Percentiles rank a stretch among this genome's conserved stretches.
Conservation (phyloP, 2,113 vertebrate species). For the Zosterops pallidus region DNA sequence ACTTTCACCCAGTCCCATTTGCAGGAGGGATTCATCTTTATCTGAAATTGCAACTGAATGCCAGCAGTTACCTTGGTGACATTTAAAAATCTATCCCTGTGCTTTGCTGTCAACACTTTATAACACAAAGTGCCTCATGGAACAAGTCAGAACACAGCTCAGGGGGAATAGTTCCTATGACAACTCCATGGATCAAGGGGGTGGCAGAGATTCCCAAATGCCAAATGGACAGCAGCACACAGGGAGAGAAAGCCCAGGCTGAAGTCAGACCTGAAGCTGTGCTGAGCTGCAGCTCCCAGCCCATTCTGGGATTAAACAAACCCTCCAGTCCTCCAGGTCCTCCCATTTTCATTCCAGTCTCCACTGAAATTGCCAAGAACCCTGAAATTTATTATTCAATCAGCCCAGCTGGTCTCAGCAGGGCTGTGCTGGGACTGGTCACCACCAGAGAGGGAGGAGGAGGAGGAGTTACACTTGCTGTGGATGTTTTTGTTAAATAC, state of each 20-base stretch:
- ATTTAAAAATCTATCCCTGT: slow-evolving; percentile 58
- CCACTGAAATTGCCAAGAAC: not conserved
- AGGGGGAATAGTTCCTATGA: slow-evolving; percentile 75
- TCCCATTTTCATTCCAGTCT: not conserved
- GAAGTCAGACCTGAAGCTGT: not conserved
- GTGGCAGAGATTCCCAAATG: slow-evolving; percentile 40
- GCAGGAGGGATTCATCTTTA: slow-evolving; percentile 66
- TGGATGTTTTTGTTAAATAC: not conserved
- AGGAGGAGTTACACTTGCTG: not conserved
- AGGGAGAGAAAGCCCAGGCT: not conserved
- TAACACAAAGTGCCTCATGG: slow-evolving; percentile 60
- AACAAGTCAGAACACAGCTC: slow-evolving; percentile 70
- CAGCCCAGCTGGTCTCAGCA: not conserved
- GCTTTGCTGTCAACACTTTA: slow-evolving; percentile 67
- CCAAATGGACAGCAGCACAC: not conserved
- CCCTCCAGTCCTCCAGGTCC: not conserved
- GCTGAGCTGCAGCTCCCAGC: not conserved
- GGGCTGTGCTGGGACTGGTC: not conserved
- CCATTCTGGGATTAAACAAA: not conserved
- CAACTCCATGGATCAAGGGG: slow-evolving; percentile 60
- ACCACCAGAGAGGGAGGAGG: not conserved
- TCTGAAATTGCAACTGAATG: slow-evolving; percentile 68
- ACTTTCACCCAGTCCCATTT: slow-evolving; percentile 52
- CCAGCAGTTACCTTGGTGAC: slow-evolving; percentile 73
- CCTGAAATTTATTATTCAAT: not conserved